Conservation (phyloP, 2,888 invertebrate species). For the Megamerina dolium region DNA sequence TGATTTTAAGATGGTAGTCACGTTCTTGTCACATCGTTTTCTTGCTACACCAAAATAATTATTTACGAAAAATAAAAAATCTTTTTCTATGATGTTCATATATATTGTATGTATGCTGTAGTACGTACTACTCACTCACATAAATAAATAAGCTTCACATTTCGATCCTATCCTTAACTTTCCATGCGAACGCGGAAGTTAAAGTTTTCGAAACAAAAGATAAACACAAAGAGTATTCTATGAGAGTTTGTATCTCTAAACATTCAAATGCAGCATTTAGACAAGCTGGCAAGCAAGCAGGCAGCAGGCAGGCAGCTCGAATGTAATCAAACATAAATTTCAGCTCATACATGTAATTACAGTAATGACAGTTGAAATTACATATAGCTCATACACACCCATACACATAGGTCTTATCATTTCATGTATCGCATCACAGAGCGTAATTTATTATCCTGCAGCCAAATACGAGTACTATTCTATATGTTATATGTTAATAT, state of each 20-base stretch:
- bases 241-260: too few species aligned
- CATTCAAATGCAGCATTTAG: too few species aligned
- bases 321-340: slow-evolving; percentile 18
- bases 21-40: slow-evolving; percentile 39
- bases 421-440: too few species aligned
- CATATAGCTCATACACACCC: slow-evolving; percentile 4
- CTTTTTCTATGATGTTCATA: too few species aligned
- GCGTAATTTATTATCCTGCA: slow-evolving; percentile 1
- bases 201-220: not conserved
- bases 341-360: slow-evolving; percentile 20
- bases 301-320: slow-evolving; percentile 13
- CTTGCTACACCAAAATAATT: not conserved
- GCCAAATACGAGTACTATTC: too few species aligned
- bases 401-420: too few species aligned
- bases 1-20: slow-evolving; percentile 35
- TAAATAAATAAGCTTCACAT: too few species aligned
- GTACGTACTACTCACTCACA: too few species aligned
- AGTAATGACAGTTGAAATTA: slow-evolving; percentile 18
- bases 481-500: too few species aligned
- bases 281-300: too few species aligned
- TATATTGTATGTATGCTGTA: too few species aligned
- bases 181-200: slow-evolving; percentile 2
- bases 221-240: slow-evolving; percentile 5
- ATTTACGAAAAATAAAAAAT: too few species aligned
- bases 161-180: slow-evolving; percentile 8